These are phyloP conservation scores for Lutra lutra DNA, from an alignment of 2,797 vertebrate species.

Conservation along the genomic window DNA sequence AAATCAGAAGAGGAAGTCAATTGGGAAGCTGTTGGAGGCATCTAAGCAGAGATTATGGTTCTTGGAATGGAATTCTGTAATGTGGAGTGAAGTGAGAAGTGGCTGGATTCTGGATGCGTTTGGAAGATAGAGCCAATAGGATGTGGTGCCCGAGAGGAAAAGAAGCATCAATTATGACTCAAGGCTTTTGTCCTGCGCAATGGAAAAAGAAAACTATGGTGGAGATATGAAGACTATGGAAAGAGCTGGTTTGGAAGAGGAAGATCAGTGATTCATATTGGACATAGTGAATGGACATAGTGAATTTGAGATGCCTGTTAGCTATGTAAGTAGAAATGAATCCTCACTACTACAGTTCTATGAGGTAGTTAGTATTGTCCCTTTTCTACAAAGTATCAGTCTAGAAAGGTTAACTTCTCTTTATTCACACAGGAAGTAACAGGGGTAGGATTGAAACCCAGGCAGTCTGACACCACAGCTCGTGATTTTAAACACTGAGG, in stretches of 20 bases:
- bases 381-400: neutral
- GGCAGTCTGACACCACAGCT: neutral
- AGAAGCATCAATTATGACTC: neutral
- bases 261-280: neutral
- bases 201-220: neutral
- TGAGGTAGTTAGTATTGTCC: neutral
- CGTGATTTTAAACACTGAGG: neutral
- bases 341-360: neutral
- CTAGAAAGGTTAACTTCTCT: neutral
- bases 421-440: neutral
- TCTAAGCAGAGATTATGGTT: neutral
- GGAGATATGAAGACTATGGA: neutral
- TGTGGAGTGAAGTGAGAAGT: neutral
- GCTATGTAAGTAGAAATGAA: neutral
- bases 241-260: neutral
- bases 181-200: neutral
- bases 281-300: too few species aligned
- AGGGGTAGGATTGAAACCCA: neutral
- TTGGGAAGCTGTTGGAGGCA: neutral
- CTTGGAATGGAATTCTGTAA: neutral
- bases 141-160: neutral
- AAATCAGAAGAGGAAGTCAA: neutral
- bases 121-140: neutral
- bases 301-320: slow-evolving; percentile 1
- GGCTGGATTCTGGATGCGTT: neutral